phyloP scores from a whole-genome alignment of 2,113 vertebrate species.

The Hemiprocne comata region DNA sequence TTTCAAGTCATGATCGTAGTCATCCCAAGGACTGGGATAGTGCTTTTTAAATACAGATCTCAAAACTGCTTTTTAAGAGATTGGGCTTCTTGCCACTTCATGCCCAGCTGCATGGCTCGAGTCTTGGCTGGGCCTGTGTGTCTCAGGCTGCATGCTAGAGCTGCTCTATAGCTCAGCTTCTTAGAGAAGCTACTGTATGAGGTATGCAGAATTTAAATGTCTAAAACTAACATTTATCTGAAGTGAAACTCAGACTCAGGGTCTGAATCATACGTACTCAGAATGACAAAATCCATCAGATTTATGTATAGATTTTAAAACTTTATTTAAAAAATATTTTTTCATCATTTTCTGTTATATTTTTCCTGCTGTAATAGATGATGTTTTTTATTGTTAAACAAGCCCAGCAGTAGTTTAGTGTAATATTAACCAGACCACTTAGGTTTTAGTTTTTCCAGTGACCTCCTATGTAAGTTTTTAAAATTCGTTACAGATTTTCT shows the following conservation, averaged over 20 bases:
- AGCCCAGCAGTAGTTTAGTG: not conserved
- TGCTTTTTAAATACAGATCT: not conserved
- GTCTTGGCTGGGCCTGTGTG: not conserved
- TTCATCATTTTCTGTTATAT: not conserved
- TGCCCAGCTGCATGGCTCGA: not conserved
- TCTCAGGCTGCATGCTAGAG: not conserved
- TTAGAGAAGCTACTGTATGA: not conserved
- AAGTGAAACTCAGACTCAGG: not conserved
- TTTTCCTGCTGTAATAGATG: not conserved
- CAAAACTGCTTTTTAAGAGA: not conserved
- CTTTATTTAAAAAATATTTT: not conserved
- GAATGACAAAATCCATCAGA: not conserved
- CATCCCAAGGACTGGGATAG: not conserved
- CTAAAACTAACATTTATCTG: not conserved
- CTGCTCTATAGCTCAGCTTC: not conserved
- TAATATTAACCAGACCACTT: not conserved
- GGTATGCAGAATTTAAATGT: not conserved
- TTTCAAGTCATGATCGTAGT: not conserved
- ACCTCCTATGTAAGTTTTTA: not conserved
- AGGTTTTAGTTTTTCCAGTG: not conserved
- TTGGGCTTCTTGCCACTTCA: not conserved
- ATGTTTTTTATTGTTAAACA: not conserved
- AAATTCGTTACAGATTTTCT: not conserved
- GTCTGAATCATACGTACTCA: not conserved
- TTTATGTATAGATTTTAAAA: not conserved